phyloP scores from a whole-genome alignment of 2,888 invertebrate species.

The Acanthopleura granulata region DNA sequence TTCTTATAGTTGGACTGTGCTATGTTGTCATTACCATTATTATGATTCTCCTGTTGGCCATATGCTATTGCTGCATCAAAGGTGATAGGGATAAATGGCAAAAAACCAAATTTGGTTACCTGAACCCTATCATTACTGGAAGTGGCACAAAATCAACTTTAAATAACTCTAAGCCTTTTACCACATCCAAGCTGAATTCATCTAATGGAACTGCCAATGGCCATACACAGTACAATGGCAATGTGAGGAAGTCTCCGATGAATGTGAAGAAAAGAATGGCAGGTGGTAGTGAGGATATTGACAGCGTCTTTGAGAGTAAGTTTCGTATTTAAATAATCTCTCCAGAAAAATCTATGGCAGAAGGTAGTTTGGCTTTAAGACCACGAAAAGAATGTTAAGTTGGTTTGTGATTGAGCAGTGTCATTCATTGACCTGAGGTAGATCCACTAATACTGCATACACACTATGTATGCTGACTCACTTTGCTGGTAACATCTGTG shows the following conservation, averaged over 20 bases:
- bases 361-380: too few species aligned
- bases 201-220: too few species aligned
- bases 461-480: too few species aligned
- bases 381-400: too few species aligned
- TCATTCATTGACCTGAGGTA: too few species aligned
- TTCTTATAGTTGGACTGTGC: constrained; percentile 39
- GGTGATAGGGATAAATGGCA: constrained; percentile 41
- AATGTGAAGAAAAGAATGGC: constrained; percentile 27
- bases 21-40: constrained; percentile 39
- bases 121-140: constrained; percentile 37
- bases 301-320: constrained; percentile 34
- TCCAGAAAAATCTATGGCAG: too few species aligned
- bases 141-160: constrained; percentile 1
- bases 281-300: constrained; percentile 28
- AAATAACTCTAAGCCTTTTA: background rate
- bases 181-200: background rate
- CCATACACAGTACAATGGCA: background rate
- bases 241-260: background rate
- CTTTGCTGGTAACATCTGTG: too few species aligned
- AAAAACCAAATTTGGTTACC: constrained; percentile 40
- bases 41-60: constrained; percentile 38
- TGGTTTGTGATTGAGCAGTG: too few species aligned
- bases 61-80: constrained; percentile 42
- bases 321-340: too few species aligned
- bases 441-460: too few species aligned